A percentile compares a stretch with the other conserved stretches of the same genome.
Evolutionary conservation across 2,113 vertebrate species (phyloP).

Genomic region (Ameiurus melas): DNA sequence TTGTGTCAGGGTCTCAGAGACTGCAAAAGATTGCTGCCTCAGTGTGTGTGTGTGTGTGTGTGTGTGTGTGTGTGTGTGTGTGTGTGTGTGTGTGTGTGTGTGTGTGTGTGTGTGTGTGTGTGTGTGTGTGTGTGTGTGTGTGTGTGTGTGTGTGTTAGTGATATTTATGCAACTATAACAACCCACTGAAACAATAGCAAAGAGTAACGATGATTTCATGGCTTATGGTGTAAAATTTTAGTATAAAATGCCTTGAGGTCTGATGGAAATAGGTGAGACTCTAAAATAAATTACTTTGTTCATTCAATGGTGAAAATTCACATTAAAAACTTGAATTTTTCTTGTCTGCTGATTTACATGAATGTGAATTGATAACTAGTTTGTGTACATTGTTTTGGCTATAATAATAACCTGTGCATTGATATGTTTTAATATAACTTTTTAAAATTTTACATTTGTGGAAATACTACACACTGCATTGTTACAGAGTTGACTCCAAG

Average conservation of each 20-base stretch:
- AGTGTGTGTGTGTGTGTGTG: constrained; percentile 11
- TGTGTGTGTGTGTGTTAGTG: constrained; percentile 14
- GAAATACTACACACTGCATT: neutral
- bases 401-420: neutral
- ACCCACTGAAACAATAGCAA: constrained; percentile 8
- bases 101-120: constrained; percentile 11
- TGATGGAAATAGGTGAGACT: constrained; percentile 1
- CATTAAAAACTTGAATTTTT: neutral
- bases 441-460: neutral
- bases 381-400: neutral
- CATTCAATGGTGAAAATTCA: neutral
- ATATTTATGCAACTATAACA: constrained; percentile 15
- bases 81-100: constrained; percentile 18
- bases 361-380: neutral
- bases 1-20: constrained; percentile 37
- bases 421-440: neutral
- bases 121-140: constrained; percentile 6
- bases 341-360: constrained; percentile 16
- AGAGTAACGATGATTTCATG: constrained; percentile 55
- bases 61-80: constrained; percentile 19
- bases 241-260: neutral
- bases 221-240: constrained; percentile 1
- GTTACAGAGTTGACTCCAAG: neutral
- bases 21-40: constrained; percentile 20
- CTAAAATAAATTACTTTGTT: neutral